These are phyloP conservation scores for Zonotrichia leucophrys DNA, from an alignment of 2,113 vertebrate species.

Conservation along the genomic window DNA sequence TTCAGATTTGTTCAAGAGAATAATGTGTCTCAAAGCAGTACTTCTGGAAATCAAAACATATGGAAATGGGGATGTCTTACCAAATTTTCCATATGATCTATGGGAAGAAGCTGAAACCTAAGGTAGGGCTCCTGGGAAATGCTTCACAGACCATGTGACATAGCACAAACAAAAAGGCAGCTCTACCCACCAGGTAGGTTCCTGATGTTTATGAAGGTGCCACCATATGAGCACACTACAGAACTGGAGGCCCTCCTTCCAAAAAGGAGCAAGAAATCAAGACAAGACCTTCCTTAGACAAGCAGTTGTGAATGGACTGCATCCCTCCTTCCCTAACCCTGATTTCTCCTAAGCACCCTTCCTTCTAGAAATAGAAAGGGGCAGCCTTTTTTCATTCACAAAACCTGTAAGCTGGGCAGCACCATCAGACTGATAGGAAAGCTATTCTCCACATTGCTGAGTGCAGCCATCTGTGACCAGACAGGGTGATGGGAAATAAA, in stretches of 20 bases:
- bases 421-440: neutral
- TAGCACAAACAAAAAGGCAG: neutral
- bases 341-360: neutral
- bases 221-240: rapidly evolving
- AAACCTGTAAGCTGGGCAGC: neutral
- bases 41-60: neutral
- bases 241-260: neutral
- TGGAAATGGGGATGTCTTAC: neutral
- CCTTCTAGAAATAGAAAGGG: neutral
- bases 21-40: neutral
- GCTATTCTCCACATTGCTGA: neutral
- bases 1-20: neutral
- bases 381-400: neutral
- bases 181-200: neutral
- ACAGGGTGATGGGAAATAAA: neutral
- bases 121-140: neutral
- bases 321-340: neutral
- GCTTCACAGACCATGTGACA: rapidly evolving
- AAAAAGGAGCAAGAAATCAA: neutral
- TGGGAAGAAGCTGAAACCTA: neutral
- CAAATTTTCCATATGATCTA: neutral
- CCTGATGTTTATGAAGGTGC: neutral
- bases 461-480: neutral
- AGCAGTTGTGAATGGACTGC: neutral
- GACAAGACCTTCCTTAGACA: neutral